phyloP scores from a whole-genome alignment of 92 coral and sea anemone species.

The Anthopleura xanthogrammica region DNA sequence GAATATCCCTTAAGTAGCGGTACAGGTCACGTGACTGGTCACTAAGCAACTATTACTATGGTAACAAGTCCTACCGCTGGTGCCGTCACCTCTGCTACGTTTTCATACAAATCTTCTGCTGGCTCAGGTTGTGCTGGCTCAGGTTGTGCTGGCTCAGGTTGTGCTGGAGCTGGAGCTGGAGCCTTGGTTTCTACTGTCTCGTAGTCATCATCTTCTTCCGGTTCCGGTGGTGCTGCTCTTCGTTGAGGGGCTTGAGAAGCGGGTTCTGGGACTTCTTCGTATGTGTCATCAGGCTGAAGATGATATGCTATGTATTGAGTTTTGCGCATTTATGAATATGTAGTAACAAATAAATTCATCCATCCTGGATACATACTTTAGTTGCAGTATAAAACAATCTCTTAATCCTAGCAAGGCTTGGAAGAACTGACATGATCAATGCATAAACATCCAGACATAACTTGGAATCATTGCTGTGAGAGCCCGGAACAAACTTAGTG shows the following conservation, averaged over 20 bases:
- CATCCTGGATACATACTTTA: too few relatives aligned
- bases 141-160: not conserved
- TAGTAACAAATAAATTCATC: too few relatives aligned
- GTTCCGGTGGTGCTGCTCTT: conserved; percentile 31
- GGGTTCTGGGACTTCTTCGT: conserved; percentile 28
- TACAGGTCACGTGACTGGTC: not conserved
- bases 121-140: conserved; percentile 41
- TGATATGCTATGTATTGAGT: not conserved
- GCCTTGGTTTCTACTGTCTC: conserved; percentile 31
- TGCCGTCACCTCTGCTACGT: conserved; percentile 3
- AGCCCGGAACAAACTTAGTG: too few relatives aligned
- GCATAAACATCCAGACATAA: too few relatives aligned
- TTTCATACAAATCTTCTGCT: conserved; percentile 36
- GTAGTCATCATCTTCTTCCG: conserved; percentile 30
- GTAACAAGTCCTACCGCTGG: conserved; percentile 9
- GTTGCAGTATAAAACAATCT: too few relatives aligned
- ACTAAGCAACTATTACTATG: not conserved
- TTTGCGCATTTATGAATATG: not conserved
- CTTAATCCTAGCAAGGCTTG: too few relatives aligned
- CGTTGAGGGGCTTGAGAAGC: not conserved
- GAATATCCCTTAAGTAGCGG: not conserved
- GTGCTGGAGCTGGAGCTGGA: not conserved
- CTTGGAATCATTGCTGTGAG: too few relatives aligned
- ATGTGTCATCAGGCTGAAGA: conserved; percentile 26
- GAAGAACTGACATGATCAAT: too few relatives aligned